Conservation (phyloP, 2,797 vertebrate species). For the Rhincodon typus region DNA sequence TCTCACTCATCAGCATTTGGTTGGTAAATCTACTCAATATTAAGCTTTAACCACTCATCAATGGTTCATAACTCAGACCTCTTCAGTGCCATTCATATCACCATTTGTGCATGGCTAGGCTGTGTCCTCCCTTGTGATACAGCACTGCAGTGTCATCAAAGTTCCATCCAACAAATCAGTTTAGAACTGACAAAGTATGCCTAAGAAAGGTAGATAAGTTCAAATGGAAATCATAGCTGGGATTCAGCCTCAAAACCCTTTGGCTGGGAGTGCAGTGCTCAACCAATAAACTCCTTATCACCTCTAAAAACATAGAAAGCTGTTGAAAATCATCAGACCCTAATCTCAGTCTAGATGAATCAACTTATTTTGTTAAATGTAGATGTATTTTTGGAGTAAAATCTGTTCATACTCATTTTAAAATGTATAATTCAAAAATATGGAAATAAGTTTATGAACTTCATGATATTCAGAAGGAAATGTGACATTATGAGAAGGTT, state of each 20-base stretch:
- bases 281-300: too few relatives aligned
- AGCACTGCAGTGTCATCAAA: background rate
- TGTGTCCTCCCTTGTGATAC: background rate
- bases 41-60: background rate
- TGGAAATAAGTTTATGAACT: background rate
- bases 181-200: too few relatives aligned
- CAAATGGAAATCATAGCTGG: background rate
- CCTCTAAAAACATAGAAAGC: background rate
- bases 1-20: background rate
- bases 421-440: background rate
- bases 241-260: background rate
- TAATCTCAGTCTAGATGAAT: background rate
- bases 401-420: background rate
- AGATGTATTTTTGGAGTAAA: background rate
- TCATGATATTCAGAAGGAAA: background rate
- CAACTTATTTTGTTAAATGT: background rate
- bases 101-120: background rate
- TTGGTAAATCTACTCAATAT: background rate
- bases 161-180: too few relatives aligned
- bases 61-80: too few relatives aligned
- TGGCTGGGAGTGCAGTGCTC: too few relatives aligned
- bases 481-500: constrained; percentile 48
- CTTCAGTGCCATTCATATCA: background rate
- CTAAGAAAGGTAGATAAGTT: background rate
- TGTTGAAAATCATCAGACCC: background rate